These are phyloP conservation scores for Aphrocallistes beatrix DNA, from an alignment of 37 sponge, comb jelly and placozoan species.

Conservation along the genomic window DNA sequence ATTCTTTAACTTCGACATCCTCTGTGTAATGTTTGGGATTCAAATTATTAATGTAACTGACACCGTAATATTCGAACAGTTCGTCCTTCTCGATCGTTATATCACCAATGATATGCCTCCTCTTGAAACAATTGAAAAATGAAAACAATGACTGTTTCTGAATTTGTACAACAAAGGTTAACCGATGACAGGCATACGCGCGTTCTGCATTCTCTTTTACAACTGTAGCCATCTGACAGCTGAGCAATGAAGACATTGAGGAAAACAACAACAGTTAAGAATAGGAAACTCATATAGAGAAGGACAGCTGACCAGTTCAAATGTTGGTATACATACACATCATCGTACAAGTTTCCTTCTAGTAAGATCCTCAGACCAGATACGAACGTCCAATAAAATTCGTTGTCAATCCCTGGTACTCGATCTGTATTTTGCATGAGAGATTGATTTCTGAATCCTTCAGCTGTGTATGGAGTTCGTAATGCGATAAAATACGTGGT, in stretches of 20 bases:
- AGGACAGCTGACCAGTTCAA: neutral
- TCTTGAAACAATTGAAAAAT: no score
- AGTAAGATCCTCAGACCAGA: neutral
- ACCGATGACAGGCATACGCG: neutral
- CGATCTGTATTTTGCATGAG: neutral
- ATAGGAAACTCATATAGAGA: neutral
- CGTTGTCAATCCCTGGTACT: neutral
- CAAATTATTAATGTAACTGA: no score
- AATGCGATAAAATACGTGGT: neutral
- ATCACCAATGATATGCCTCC: no score
- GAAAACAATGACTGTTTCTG: neutral
- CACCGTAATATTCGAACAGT: no score
- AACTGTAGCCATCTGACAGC: neutral
- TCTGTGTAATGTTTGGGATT: no score
- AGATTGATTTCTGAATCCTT: neutral
- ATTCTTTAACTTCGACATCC: no score
- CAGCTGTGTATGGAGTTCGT: neutral
- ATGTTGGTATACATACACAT: neutral
- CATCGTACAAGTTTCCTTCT: neutral
- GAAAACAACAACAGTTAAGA: neutral
- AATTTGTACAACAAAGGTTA: neutral
- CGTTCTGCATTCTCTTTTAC: neutral
- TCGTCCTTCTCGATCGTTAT: no score
- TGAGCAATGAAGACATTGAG: neutral
- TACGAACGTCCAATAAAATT: neutral